These are phyloP conservation scores for Platyscapa corneri DNA, from an alignment of 1,140 invertebrate species.

Conservation along the genomic window DNA sequence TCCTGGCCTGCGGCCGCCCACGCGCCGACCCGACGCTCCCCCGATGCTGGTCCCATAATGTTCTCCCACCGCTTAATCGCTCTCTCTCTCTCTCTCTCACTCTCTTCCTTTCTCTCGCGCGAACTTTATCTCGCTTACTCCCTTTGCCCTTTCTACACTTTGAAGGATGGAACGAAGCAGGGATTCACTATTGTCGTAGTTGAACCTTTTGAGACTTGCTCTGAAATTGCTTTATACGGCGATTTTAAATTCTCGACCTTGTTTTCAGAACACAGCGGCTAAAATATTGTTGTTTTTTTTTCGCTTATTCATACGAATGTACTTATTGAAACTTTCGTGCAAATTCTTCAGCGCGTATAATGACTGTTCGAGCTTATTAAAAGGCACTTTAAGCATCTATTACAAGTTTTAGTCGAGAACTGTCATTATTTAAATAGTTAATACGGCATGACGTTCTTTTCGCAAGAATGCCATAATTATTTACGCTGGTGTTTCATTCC, in stretches of 20 bases:
- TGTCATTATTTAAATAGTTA: background rate
- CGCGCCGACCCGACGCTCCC: conserved; percentile 68
- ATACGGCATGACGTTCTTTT: background rate
- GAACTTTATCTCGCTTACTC: conserved; percentile 39
- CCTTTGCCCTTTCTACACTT: conserved; percentile 20
- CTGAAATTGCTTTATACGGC: background rate
- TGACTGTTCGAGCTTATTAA: too few relatives aligned
- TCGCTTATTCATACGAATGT: too few relatives aligned
- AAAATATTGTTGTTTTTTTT: background rate
- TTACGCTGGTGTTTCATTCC: background rate
- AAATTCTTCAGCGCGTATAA: too few relatives aligned
- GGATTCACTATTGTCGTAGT: conserved; percentile 24
- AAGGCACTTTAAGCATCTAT: too few relatives aligned
- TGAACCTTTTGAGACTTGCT: conserved; percentile 12
- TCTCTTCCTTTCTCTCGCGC: conserved; percentile 35
- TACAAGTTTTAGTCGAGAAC: background rate
- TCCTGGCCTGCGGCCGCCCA: conserved; percentile 75
- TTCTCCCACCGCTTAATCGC: conserved; percentile 57
- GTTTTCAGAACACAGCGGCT: background rate
- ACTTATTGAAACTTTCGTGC: too few relatives aligned
- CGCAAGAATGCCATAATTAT: background rate
- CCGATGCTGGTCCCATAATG: conserved; percentile 52
- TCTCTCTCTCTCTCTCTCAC: conserved; percentile 38
- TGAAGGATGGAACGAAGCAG: background rate
- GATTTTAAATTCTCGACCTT: background rate